phyloP scores from a whole-genome alignment of 1,140 invertebrate genomes.

The Orius insidiosus region DNA sequence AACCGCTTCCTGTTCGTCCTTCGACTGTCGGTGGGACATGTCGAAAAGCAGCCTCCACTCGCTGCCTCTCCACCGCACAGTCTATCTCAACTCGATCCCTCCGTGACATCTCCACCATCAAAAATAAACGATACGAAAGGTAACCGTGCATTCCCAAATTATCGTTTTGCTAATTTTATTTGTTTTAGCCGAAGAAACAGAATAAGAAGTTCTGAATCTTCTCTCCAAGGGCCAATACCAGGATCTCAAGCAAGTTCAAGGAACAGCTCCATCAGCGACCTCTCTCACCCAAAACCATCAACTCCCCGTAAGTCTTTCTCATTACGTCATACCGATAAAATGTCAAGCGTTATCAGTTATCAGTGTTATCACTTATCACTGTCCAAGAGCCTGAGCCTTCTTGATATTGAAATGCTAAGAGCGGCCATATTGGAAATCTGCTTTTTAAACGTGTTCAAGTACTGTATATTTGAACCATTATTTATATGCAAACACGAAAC shows the following conservation, averaged over 20 bases:
- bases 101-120: conserved; percentile 18
- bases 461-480: conserved; percentile 3
- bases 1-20: neutral
- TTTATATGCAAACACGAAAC: conserved; percentile 4
- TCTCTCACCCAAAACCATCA: conserved; percentile 16
- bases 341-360: no score
- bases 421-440: no score
- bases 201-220: conserved; percentile 17
- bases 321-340: no score
- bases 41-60: conserved; percentile 11
- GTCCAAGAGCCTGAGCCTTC: no score
- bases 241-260: conserved; percentile 18
- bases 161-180: neutral
- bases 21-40: neutral
- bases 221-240: conserved; percentile 8
- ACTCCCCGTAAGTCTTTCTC: conserved; percentile 10
- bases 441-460: no score
- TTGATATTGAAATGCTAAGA: no score
- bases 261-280: conserved; percentile 20
- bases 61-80: conserved; percentile 16
- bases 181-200: conserved; percentile 17
- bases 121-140: conserved; percentile 18
- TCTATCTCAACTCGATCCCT: conserved; percentile 19
- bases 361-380: no score
- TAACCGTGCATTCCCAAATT: no score